A percentile compares a stretch with the other conserved stretches of the same genome.
phyloP scores from a whole-genome alignment of 37 sponge, comb jelly and placozoan species.

The Bolinopsis microptera region DNA sequence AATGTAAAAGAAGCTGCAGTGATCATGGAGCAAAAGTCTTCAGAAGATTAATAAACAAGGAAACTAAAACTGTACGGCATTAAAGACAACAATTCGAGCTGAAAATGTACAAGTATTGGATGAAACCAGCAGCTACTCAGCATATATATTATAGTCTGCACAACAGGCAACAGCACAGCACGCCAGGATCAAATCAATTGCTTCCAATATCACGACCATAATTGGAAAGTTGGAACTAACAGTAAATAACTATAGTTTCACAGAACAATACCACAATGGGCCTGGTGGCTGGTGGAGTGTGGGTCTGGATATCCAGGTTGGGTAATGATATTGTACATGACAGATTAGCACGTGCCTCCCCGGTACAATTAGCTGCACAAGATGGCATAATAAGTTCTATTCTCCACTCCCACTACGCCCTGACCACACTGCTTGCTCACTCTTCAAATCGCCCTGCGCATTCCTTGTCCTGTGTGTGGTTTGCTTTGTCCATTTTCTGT shows the following conservation, averaged over 20 bases:
- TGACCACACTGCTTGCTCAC: too few relatives aligned
- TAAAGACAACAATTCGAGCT: neutral
- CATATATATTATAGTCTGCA: neutral
- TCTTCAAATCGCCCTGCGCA: neutral
- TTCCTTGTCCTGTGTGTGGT: neutral
- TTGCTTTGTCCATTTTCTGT: neutral
- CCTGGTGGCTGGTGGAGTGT: neutral
- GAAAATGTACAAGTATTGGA: too few relatives aligned
- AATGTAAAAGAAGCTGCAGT: neutral
- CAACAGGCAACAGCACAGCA: neutral
- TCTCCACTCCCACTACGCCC: neutral
- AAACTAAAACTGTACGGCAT: neutral
- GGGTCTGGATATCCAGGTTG: neutral
- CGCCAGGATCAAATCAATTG: neutral
- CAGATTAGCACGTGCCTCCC: neutral
- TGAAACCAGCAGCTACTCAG: neutral
- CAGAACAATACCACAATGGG: neutral
- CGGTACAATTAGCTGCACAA: neutral
- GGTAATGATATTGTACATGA: neutral
- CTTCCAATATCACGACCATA: neutral
- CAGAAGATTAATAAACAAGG: neutral
- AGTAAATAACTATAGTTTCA: neutral
- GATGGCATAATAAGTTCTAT: neutral
- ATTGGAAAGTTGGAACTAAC: neutral
- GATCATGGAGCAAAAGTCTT: neutral